A percentile compares a stretch with the other conserved stretches of the same genome.
These are phyloP conservation scores for Falco biarmicus DNA, from an alignment of 2,797 vertebrate genomes.

Conservation along the genomic window DNA sequence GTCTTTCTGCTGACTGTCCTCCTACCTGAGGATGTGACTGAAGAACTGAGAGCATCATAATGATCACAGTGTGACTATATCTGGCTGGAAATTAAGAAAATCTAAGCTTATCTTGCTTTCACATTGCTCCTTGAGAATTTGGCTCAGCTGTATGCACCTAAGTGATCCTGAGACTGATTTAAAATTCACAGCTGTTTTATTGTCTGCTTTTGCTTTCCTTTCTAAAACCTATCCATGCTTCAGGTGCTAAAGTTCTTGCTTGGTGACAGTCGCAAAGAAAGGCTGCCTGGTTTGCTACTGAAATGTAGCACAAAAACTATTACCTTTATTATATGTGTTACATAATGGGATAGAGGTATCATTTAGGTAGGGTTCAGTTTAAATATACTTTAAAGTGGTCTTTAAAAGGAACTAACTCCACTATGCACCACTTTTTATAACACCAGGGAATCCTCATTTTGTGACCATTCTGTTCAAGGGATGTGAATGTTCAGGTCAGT, in stretches of 20 bases:
- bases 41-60: not conserved
- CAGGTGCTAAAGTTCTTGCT: not conserved
- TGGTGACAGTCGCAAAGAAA: not conserved
- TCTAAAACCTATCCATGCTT: not conserved
- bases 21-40: not conserved
- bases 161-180: not conserved
- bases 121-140: not conserved
- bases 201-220: not conserved
- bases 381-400: conserved; percentile 41
- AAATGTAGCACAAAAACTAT: not conserved
- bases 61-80: not conserved
- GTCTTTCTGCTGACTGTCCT: not conserved
- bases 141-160: not conserved
- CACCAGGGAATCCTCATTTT: conserved; percentile 39
- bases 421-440: conserved; percentile 23
- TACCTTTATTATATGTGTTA: not conserved
- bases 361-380: not conserved
- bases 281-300: not conserved
- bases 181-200: conserved; percentile 2
- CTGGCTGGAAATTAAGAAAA: not conserved
- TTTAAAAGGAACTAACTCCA: conserved; percentile 39
- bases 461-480: not conserved
- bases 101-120: not conserved
- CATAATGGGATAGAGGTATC: conserved; percentile 4
- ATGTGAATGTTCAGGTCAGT: conserved; percentile 37